Base-by-base conservation (phyloP, 2,797 vertebrate species). In the Enteromius argenteus region DNA sequence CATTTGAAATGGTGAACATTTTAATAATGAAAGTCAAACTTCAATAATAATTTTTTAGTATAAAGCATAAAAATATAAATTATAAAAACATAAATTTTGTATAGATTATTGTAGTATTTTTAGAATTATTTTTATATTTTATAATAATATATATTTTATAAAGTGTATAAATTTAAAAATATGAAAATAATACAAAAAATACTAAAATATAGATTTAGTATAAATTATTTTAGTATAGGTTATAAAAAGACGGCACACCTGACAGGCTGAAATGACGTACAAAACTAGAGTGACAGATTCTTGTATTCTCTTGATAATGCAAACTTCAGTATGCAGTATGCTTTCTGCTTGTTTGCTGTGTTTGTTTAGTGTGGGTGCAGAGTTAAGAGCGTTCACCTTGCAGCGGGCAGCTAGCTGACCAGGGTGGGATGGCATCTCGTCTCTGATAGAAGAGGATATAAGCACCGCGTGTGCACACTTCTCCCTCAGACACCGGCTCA, bases 391-490 rank as follows among this genome's bases (percentile, higher is more conserved):
- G 49, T 95, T 82, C 76, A 98, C 98, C 97, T 88, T 93, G 93
- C 89, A 93, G 72, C 0, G 96, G 96, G 88, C 95, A 96, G 88
- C 95, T 94, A 62, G 96, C 96, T 0, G 97, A 97, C 96, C 97
- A 97, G 0, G 91, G 84, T 0, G 97, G 97, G 88, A 96, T 96
- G 84, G 95, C 93, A 81, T 96, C 94, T 64, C 96, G 94, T 84
- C 96, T 96, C 93, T 99, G 98, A 87, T 98, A 99, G 92, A 99
- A 99, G 27, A 99, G 96, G 90, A 99, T 98, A 92, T 99, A 99
- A 76, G 97, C 98, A 8, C 96, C 96, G 5, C 95, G 95, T 5
- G 97, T 98, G 87, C 94, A 96, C 87, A 98, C 94, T 75, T 98
- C 97, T 0, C 91, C 95, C 87, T 98, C 96, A 0, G 87, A 94